Evolutionary conservation across 2,888 invertebrate species (phyloP), one percentile per base, ranked within the genome.

Genomic region (Hedya salicella): DNA sequence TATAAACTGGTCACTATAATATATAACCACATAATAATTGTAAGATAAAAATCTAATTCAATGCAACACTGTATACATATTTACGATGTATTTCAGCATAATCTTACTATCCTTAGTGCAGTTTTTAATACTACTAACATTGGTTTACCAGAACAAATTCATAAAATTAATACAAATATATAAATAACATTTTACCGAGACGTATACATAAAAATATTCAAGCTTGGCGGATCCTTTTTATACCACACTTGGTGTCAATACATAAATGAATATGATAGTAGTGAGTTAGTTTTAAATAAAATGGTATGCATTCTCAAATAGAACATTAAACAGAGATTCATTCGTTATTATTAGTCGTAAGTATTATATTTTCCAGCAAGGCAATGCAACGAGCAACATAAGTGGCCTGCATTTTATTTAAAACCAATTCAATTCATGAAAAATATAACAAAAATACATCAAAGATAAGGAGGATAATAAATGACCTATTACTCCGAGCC

Each of bases 41-140:
- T 52, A 52, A 39, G 8, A 19, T 52, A 52, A 36, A 44, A 30
- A 44, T 44, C 30, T 42, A 30, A 42, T 17, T 56, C 17, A 57
- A 57, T 57, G 56, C 56, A 57, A 57, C 56, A 57, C 56, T 57
- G 44, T 46, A 57, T 44, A 57, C 44, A 57, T n/a, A n/a, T 32
- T 32, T 30, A 57, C 56, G 44, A 46, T 57, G 44, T 36, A 36
- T 57, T n/a, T 57, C 32, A 30, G 40, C 53, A 46, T 3, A 53
- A 46, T 46, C 16, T 46, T 14, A 53, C 19, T 13, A 60, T 53
- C 13, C 11, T 16, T 9, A 17, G 4, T 19, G 54, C 53, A 54
- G 32, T 57, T 49, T 63, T 57, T 32, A 36, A 56, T 36, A 57
- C 64, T 49, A 44, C 6, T 2, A 54, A 44, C 32, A 39, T 50